Evolutionary conservation across 53 echinoderm and acorn worm species (phyloP), one percentile per base, ranked within the genome.

Genomic region (Paracentrotus lividus): DNA sequence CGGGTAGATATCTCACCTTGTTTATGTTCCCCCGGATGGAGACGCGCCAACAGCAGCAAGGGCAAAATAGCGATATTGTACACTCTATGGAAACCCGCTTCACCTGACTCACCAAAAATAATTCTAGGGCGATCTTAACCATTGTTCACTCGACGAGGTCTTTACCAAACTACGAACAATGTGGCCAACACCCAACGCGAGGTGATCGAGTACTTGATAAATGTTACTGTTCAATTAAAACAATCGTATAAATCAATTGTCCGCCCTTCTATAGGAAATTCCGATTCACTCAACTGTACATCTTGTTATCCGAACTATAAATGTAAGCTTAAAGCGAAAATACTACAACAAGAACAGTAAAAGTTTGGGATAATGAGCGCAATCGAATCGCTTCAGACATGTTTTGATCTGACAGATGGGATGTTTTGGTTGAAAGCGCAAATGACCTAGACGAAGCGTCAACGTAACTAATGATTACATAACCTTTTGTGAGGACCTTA

Each of bases 91-190:
- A 85, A 75, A 75, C 51, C 13, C n/a, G 31, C 65, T 18, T 85
- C 69, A 86, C 93, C 87, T 20, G 87, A 93, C 51, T 93, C 87
- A 21, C 93, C 52, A 0, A 93, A 87, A 86, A 34, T 93, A 23
- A 93, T 93, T n/a, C 78, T 87, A n/a, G 18, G 87, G 93, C 10
- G 72, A 93, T 13, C 87, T 93, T 21, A 93, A 93, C 87, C 88
- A 93, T 56, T 86, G 66, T 59, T 36, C 24, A 38, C 64, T 93
- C 15, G 69, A 85, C 14, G 60, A 56, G 20, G 56, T 42, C 24
- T n/a, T n/a, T 86, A 18, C 65, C 93, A 10, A 76, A 34, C 33
- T 76, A 86, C 20, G 55, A 42, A 45, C 86, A 55, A 29, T 86
- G 86, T 45, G 55, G 45, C 8, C 86, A 45, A 45, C 10, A 16